Evolutionary conservation across 1,140 invertebrate species (phyloP).

Genomic region (Pseudomyrmex gracilis): DNA sequence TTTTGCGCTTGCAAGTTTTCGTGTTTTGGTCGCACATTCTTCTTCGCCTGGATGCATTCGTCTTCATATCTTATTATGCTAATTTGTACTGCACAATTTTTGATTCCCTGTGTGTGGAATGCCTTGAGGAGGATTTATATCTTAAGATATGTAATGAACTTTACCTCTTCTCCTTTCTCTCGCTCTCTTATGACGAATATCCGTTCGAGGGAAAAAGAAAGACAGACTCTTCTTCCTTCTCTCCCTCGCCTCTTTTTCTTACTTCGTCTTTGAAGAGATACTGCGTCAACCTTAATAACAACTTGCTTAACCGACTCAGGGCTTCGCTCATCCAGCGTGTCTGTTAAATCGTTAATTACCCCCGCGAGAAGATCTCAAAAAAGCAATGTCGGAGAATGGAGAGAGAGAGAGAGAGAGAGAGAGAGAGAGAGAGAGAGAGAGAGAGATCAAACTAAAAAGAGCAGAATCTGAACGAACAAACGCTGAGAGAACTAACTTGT

Average conservation of each 20-base stretch:
- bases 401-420: constrained; percentile 18
- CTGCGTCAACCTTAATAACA: constrained; percentile 79
- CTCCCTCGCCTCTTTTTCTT: constrained; percentile 5
- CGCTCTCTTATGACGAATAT: constrained; percentile 28
- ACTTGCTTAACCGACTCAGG: constrained; percentile 78
- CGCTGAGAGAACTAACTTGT: constrained; percentile 5
- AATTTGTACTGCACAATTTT: constrained; percentile 30
- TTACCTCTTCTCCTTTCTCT: constrained; percentile 13
- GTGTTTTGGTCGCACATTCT: neutral
- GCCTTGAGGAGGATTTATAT: constrained; percentile 23
- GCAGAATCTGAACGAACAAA: constrained; percentile 7
- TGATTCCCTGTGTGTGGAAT: constrained; percentile 38
- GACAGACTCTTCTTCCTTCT: neutral
- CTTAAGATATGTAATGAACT: constrained; percentile 21
- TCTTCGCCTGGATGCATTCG: constrained; percentile 11
- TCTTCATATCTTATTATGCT: constrained; percentile 57
- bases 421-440: no score
- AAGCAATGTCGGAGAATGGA: neutral
- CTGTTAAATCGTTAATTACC: constrained; percentile 83
- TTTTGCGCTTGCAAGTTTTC: constrained; percentile 28
- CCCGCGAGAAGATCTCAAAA: constrained; percentile 32
- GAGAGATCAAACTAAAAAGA: constrained; percentile 20
- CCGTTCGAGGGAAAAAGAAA: neutral
- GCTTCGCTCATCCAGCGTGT: constrained; percentile 76
- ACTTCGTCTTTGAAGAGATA: neutral